These are phyloP conservation scores for Tetramorium simillimum DNA, from an alignment of 1,140 invertebrate genomes.

Conservation along the genomic window DNA sequence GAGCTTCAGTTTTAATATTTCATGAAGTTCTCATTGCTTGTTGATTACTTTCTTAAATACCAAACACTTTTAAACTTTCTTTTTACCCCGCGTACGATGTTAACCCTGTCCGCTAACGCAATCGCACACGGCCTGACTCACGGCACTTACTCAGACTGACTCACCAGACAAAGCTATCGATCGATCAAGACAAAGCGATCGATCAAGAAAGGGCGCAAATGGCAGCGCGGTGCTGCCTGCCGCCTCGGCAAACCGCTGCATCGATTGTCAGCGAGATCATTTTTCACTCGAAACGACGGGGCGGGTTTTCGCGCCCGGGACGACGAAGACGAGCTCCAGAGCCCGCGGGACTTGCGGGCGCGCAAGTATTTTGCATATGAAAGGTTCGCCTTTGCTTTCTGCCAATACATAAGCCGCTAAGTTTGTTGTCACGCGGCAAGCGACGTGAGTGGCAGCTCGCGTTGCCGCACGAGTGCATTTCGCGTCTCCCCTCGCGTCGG, in stretches of 20 bases:
- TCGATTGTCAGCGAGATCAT: constrained; percentile 71
- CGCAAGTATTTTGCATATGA: constrained; percentile 71
- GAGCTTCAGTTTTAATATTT: constrained; percentile 28
- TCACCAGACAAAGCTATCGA: constrained; percentile 55
- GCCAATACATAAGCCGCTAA: constrained; percentile 55
- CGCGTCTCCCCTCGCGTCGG: not conserved
- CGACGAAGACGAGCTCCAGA: constrained; percentile 50
- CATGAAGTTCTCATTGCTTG: not conserved
- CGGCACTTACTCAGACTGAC: constrained; percentile 32
- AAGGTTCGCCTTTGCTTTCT: constrained; percentile 57
- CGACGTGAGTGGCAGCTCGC: constrained; percentile 62
- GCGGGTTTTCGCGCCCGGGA: constrained; percentile 38
- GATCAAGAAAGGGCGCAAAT: constrained; percentile 54
- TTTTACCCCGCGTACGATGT: constrained; percentile 14
- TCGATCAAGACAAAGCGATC: constrained; percentile 61
- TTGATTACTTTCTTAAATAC: constrained; percentile 48
- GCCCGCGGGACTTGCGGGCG: constrained; percentile 55
- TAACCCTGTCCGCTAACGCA: constrained; percentile 36
- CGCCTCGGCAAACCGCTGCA: constrained; percentile 43
- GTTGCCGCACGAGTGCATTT: constrained; percentile 55
- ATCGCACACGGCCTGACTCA: constrained; percentile 48
- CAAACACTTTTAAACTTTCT: not conserved
- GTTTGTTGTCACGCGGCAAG: constrained; percentile 61
- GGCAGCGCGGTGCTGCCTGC: constrained; percentile 33
- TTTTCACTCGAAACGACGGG: constrained; percentile 65